Base-by-base conservation (phyloP, 2,888 invertebrate genomes). In the Suillia variegata region DNA sequence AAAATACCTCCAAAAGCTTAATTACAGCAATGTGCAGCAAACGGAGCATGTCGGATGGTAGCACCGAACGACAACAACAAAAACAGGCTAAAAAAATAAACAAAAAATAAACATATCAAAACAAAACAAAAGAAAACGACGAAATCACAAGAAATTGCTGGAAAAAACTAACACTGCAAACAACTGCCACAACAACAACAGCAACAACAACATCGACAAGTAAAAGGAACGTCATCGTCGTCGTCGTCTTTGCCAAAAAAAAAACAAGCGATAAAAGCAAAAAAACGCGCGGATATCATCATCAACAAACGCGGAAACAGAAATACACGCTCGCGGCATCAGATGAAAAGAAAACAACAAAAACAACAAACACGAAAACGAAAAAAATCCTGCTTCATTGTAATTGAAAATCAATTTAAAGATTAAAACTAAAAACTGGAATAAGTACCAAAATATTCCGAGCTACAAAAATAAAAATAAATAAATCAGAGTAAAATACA, bases 371-470 rank as follows among this genome's bases (percentile, higher is more conserved):
- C n/a, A n/a, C n/a, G n/a, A n/a, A n/a, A n/a, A n/a, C n/a, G n/a
- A 38, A 10, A 38, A 38, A 17, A 45, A 17, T 20, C 10, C 18
- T 38, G 45, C 18, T 45, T 5, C 15, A n/a, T n/a, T 45, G 45
- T 45, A 45, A 45, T 45, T 45, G 45, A 45, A 45, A 45, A 45
- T 45, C 45, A 45, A 45, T 45, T 45, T 45, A 45, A 45, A 20
- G 45, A 45, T 45, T 45, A 45, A 45, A 45, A 45, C 17, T 18
- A 20, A 20, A 45, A 20, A 45, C 6, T 45, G 45, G 20, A 45
- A 45, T 45, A 45, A 45, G 45, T 13, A 45, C 45, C 18, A 3
- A 45, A 45, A 45, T 45, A 18, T 17, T 13, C 12, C 12, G 38
- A 38, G n/a, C n/a, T n/a, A n/a, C n/a, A n/a, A 38, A 38, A 38